Base-by-base conservation (phyloP, 1,140 invertebrate species). In the Drosophila nigrodunni region DNA sequence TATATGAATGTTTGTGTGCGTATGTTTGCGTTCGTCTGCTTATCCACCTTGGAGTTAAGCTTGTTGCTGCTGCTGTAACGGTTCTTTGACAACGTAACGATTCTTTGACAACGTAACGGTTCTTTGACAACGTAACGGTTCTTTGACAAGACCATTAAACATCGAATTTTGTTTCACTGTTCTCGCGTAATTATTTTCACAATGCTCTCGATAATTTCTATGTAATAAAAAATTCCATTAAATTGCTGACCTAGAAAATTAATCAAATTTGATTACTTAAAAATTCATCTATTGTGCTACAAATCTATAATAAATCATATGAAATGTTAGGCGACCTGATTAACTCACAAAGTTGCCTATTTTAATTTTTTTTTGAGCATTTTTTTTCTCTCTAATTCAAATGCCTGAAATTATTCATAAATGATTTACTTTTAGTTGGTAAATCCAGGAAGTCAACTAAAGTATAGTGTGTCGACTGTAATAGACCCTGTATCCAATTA, bases 231-330 rank as follows among this genome's bases (percentile, higher is more conserved):
- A 39, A 39, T 15, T 10, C 11, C 15, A 34, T 39, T n/a, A 44
- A 57, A 57, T 57, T 41, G 54, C 34, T 41, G 54, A 67, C 54
- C 54, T 41, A 37, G 30, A 67, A 67, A 39, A 43, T 46, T 15
- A 25, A 55, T 34, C 35, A 55, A 18, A 10, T 18, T 13, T 18
- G n/a, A 55, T 37, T 21, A 41, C 11, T 55, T 55, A 35, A 35
- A 35, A 35, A 52, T 54, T 54, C 13, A 0, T 37, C 34, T 41
- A 41, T 57, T 57, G 54, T 57, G 54, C n/a, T 15, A 25, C 5
- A 55, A 37, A 55, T 37, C 41, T 1, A 30, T 30, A 7, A 57
- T 43, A 41, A 57, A 6, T 43, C 54, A 57, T 35, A 35, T 10
- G 2, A 54, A 54, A 54, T 37, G 35, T 18, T 7, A 35, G 7